Conservation (phyloP, 2,113 vertebrate genomes). For the Phyllostomus hastatus region DNA sequence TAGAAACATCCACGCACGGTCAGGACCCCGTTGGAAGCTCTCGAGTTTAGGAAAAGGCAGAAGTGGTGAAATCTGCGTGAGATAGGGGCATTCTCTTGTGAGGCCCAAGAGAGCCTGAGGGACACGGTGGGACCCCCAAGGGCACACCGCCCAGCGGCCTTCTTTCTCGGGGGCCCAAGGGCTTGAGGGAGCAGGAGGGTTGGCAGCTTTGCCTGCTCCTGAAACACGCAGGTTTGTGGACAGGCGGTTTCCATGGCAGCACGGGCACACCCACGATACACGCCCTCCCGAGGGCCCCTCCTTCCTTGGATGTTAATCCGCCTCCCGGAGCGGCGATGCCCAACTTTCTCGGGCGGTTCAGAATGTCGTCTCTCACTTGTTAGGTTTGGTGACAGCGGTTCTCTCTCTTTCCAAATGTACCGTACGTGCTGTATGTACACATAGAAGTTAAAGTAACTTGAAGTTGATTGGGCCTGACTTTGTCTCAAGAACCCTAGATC, state of each 20-base stretch:
- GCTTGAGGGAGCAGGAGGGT: background rate
- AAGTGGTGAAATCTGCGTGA: background rate
- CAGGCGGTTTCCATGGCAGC: background rate
- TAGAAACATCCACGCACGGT: background rate
- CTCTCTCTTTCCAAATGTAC: conserved; percentile 36
- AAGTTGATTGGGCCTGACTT: conserved; percentile 29
- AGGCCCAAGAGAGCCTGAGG: background rate
- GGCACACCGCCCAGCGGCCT: background rate
- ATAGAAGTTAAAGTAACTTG: conserved; percentile 55
- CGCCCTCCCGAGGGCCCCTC: background rate
- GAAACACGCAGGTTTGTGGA: background rate
- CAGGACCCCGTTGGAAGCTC: background rate
- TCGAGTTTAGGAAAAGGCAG: background rate
- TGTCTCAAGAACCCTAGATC: conserved; percentile 8
- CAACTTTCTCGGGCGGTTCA: background rate
- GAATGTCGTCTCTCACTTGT: background rate
- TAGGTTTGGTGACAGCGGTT: background rate
- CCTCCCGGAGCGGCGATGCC: background rate
- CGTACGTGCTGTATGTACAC: conserved; percentile 56
- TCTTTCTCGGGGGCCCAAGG: background rate
- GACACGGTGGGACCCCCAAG: rapidly evolving
- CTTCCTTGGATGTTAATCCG: conserved; percentile 26
- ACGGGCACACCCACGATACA: background rate
- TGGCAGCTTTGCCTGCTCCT: background rate
- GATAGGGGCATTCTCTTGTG: background rate